Evolutionary conservation across 2,888 invertebrate genomes (phyloP).

Genomic region (Pollenia angustigena): DNA sequence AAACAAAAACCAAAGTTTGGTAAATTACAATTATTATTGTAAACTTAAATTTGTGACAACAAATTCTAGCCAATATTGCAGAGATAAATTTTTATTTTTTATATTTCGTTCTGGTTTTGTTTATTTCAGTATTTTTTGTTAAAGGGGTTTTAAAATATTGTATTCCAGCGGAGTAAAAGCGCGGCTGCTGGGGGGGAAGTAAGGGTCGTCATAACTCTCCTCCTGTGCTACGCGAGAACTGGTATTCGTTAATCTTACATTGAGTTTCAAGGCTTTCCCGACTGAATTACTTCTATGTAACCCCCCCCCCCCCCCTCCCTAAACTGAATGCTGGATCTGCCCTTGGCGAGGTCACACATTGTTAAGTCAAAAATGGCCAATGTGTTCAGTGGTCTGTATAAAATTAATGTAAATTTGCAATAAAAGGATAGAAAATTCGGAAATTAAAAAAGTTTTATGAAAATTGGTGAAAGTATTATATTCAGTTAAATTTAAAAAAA

Average conservation of each 20-base stretch:
- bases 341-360: neutral
- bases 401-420: conserved; percentile 1
- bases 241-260: too few relatives aligned
- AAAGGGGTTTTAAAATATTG: neutral
- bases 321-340: too few relatives aligned
- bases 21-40: conserved; percentile 45
- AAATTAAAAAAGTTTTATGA: too few relatives aligned
- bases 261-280: too few relatives aligned
- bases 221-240: too few relatives aligned
- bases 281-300: too few relatives aligned
- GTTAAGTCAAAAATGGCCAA: neutral
- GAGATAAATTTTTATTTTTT: conserved; percentile 2
- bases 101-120: neutral
- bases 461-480: too few relatives aligned
- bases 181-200: too few relatives aligned
- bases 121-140: neutral
- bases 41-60: conserved; percentile 47
- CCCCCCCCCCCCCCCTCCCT: too few relatives aligned
- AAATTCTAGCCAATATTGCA: conserved; percentile 27
- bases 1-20: conserved; percentile 1
- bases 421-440: too few relatives aligned
- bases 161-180: neutral
- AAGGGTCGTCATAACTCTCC: too few relatives aligned
- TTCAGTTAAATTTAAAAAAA: too few relatives aligned
- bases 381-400: neutral